A percentile compares a stretch with the other conserved stretches of the same genome.
Evolutionary conservation across 2,113 vertebrate species (phyloP).

Genomic region (Puntigrus tetrazona): DNA sequence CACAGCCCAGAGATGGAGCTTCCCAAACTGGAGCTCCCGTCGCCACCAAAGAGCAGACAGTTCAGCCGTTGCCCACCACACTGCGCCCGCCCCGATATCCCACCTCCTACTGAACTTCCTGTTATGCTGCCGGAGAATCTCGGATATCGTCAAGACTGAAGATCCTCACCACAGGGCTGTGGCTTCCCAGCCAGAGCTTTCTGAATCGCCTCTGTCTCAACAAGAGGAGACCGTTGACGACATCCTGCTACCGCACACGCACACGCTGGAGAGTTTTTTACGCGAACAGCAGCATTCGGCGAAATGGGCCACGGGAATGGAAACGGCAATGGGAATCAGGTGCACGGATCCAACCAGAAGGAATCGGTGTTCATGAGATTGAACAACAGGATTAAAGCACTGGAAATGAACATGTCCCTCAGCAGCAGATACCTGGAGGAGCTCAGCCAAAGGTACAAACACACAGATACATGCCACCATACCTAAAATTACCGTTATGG

Average conservation of each 20-base stretch:
- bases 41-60: slow-evolving; percentile 61
- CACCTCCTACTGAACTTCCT: slow-evolving; percentile 74
- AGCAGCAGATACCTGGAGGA: slow-evolving; percentile 97
- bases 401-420: slow-evolving; percentile 99
- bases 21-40: slow-evolving; percentile 20
- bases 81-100: slow-evolving; percentile 74
- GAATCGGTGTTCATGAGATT: slow-evolving; percentile 99
- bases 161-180: slow-evolving; percentile 60
- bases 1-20: slow-evolving; percentile 49
- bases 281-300: slow-evolving; percentile 92
- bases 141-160: slow-evolving; percentile 58
- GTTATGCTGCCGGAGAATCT: slow-evolving; percentile 36
- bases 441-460: slow-evolving; percentile 91
- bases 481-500: neutral
- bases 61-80: slow-evolving; percentile 63
- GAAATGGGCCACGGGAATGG: slow-evolving; percentile 80
- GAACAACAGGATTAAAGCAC: slow-evolving; percentile 96
- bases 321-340: slow-evolving; percentile 84
- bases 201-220: slow-evolving; percentile 67
- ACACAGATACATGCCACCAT: neutral
- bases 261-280: slow-evolving; percentile 96
- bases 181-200: slow-evolving; percentile 55
- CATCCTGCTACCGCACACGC: slow-evolving; percentile 81
- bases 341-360: slow-evolving; percentile 96
- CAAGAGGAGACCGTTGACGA: slow-evolving; percentile 82